Conservation (phyloP, 2,888 invertebrate species). For the Uloborus plumipes region DNA sequence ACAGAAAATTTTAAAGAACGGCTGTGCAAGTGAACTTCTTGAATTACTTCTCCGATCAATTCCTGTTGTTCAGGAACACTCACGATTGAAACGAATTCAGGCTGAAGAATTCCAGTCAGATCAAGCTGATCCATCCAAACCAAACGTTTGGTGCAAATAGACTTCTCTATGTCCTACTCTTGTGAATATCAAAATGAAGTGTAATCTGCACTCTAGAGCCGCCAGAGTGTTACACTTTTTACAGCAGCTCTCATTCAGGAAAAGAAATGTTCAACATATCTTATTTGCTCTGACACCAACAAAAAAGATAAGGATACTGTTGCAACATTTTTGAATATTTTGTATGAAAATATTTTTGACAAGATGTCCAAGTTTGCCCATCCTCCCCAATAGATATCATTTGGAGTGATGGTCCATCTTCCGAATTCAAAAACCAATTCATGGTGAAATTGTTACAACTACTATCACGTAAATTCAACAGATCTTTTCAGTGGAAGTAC, state of each 20-base stretch:
- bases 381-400: too few relatives aligned
- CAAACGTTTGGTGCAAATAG: not conserved
- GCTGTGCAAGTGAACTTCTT: not conserved
- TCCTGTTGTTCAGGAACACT: not conserved
- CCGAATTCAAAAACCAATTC: not conserved
- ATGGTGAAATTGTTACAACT: too few relatives aligned
- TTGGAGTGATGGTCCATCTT: slow-evolving; percentile 3
- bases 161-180: not conserved
- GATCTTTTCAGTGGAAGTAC: too few relatives aligned
- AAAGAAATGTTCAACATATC: not conserved
- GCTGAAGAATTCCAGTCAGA: not conserved
- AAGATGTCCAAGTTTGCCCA: too few relatives aligned
- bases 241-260: not conserved
- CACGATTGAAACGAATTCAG: not conserved
- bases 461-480: too few relatives aligned
- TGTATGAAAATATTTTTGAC: too few relatives aligned
- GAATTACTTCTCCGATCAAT: not conserved
- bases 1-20: not conserved
- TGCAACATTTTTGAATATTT: too few relatives aligned
- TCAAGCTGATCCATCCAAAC: not conserved
- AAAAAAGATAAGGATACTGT: slow-evolving; percentile 3
- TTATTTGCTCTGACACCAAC: not conserved
- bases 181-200: slow-evolving; percentile 10
- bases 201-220: not conserved
- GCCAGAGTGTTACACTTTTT: not conserved